Conservation (phyloP, 1,140 invertebrate species). For the Diachasma alloeum region DNA sequence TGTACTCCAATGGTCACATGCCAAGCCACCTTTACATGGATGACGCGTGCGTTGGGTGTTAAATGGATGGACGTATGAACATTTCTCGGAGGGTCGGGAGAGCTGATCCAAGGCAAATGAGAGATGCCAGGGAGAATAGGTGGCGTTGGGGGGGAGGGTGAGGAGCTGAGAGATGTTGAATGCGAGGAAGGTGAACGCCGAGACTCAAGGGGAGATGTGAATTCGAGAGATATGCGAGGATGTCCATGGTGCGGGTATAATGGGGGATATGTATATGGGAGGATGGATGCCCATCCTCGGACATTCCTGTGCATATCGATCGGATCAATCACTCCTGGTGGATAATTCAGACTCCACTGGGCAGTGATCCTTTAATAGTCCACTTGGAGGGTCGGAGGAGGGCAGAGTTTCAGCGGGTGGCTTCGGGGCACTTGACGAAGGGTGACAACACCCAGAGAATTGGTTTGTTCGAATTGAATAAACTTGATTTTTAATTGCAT, state of each 20-base stretch:
- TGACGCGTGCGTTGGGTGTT: not conserved
- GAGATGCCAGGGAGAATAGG: not conserved
- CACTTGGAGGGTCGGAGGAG: not conserved
- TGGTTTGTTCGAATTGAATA: too few relatives aligned
- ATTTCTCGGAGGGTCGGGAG: not conserved
- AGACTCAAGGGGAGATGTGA: not conserved
- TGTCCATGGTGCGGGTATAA: not conserved
- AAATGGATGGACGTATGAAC: not conserved
- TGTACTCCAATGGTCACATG: not conserved
- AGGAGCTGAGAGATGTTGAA: not conserved
- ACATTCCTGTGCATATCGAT: not conserved
- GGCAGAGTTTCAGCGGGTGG: too few relatives aligned
- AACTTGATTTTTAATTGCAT: too few relatives aligned
- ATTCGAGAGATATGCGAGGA: not conserved
- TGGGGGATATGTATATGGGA: constrained; percentile 3
- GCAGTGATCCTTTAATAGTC: not conserved
- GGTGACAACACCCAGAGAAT: too few relatives aligned
- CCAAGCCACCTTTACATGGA: not conserved
- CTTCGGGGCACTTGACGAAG: too few relatives aligned
- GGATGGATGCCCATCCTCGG: not conserved
- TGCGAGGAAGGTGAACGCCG: not conserved
- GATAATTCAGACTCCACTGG: constrained; percentile 6
- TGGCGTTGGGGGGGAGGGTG: not conserved
- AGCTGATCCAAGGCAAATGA: not conserved
- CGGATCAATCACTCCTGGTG: constrained; percentile 4